Base-by-base conservation (phyloP, 2,797 vertebrate genomes). In the Cyprinodon diabolis region DNA sequence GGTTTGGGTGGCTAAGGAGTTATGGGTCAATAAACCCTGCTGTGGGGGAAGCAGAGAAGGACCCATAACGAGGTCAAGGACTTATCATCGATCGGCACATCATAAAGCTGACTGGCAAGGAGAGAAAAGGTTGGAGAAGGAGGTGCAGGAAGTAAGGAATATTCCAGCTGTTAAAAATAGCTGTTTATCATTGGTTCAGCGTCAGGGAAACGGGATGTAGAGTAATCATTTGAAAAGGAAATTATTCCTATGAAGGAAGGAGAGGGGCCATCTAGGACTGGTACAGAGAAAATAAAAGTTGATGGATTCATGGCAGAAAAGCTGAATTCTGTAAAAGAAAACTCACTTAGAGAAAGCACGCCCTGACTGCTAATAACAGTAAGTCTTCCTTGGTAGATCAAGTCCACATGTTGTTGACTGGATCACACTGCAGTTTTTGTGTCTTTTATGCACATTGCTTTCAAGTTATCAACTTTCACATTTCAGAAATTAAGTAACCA, bases 11-110 rank as follows among this genome's bases (percentile, higher is more conserved):
- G 76, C 67, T 25, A 40, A 88, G 88, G 84, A 92, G 89, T 92
- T 91, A 90, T 90, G 89, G 91, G 90, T 94, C 93, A 94, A 93
- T 94, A 94, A 93, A 94, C 75, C 81, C 82, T 80, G 71, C 86
- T 85, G 78, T 88, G 86, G 84, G 52, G 86, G 82, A 90, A 81
- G 84, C 84, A 74, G 63, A 92, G 84, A 85, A 87, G 86, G 89
- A 93, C 83, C 85, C 89, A 83, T 93, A 91, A 94, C 80, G 81
- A 94, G 93, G 93, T 94, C 94, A 94, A 95, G 93, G 93, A 92
- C 90, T 90, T 73, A 72, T 77, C 89, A 94, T 95, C 78, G 91
- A 95, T 93, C 79, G 73, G 68, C 82, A 82, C 87, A 83, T 93
- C 90, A 91, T 93, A 91, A 91, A 90, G 83, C 82, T 87, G 91